Evolutionary conservation across 2,113 vertebrate species (phyloP).

Genomic region (Nyctibius bracteatus): DNA sequence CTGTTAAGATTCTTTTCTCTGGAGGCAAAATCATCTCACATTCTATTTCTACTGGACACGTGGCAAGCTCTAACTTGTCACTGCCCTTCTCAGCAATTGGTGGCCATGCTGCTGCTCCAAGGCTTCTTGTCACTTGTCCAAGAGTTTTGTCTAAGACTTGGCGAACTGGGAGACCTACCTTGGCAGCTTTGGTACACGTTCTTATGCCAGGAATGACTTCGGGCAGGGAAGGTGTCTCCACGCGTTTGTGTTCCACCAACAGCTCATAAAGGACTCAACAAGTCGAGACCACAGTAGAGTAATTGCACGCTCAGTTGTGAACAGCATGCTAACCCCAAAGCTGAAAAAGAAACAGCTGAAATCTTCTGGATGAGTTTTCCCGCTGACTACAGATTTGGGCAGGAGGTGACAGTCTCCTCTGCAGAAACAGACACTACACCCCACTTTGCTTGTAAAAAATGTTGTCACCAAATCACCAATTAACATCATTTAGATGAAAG

Average conservation of each 20-base stretch:
- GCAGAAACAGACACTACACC: neutral
- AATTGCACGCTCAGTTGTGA: neutral
- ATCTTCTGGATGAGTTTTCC: neutral
- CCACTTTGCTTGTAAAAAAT: neutral
- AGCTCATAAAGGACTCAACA: neutral
- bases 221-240: neutral
- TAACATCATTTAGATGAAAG: neutral
- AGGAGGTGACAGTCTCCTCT: neutral
- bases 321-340: neutral
- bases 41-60: neutral
- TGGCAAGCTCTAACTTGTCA: neutral
- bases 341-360: neutral
- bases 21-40: neutral
- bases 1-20: neutral
- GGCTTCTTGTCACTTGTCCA: neutral
- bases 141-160: neutral
- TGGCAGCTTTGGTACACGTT: neutral
- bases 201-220: neutral
- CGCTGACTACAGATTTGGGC: neutral
- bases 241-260: neutral
- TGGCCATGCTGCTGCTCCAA: neutral
- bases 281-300: neutral
- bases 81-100: neutral
- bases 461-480: neutral
- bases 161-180: neutral